phyloP scores from a whole-genome alignment of 2,797 vertebrate genomes.

The Decapterus maruadsi region DNA sequence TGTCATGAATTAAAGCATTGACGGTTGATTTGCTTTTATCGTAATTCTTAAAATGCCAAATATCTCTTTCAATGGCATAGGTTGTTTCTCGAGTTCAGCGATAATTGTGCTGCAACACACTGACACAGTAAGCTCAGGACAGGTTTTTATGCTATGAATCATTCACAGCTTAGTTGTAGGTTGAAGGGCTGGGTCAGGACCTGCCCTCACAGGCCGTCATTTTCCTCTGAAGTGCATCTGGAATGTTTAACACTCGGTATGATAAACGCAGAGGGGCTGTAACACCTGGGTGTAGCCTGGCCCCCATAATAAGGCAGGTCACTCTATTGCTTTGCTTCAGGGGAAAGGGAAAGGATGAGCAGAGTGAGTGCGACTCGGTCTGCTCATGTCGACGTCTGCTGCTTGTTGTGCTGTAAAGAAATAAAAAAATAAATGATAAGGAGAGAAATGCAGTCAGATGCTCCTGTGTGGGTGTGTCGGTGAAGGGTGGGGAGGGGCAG shows the following conservation, averaged over 20 bases:
- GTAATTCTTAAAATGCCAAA: neutral
- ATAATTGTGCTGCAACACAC: neutral
- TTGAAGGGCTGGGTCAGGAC: conserved; percentile 40
- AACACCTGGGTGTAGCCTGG: conserved; percentile 56
- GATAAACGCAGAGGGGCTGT: conserved; percentile 7
- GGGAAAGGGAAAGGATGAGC: conserved; percentile 1
- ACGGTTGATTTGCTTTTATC: neutral
- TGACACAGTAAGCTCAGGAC: neutral
- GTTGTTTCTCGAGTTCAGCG: conserved; percentile 1
- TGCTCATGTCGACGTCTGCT: neutral
- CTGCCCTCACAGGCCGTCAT: conserved; percentile 28
- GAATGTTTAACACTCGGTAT: conserved; percentile 56
- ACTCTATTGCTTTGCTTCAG: conserved; percentile 16
- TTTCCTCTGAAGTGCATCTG: conserved; percentile 56
- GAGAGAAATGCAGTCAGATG: neutral
- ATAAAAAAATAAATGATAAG: neutral
- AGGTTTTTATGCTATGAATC: conserved; percentile 26
- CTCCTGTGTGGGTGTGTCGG: conserved; percentile 24
- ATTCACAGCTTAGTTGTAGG: conserved; percentile 19
- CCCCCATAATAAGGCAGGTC: conserved; percentile 19
- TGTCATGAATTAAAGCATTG: neutral
- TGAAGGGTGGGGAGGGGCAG: conserved; percentile 12
- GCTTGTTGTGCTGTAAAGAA: neutral
- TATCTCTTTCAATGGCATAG: neutral
- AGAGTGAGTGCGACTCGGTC: neutral